A percentile compares a stretch with the other conserved stretches of the same genome.
phyloP scores from a whole-genome alignment of 2,113 vertebrate genomes.

The Nesoenas mayeri region DNA sequence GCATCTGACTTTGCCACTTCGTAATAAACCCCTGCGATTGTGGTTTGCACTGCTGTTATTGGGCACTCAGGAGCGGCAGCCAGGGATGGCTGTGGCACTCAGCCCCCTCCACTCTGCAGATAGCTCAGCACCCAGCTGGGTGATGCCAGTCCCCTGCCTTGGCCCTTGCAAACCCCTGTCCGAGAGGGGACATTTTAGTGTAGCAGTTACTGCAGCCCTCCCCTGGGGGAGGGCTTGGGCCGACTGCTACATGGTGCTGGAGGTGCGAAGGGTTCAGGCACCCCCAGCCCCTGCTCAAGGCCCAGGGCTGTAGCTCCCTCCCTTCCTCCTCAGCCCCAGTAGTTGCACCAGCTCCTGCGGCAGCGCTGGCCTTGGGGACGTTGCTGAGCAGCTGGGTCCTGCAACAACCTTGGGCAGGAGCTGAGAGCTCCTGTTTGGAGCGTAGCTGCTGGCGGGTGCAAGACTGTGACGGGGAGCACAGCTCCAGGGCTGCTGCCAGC shows the following conservation, averaged over 20 bases:
- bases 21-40: neutral
- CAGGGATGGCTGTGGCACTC: rapidly evolving
- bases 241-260: rapidly evolving
- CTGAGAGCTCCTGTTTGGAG: neutral
- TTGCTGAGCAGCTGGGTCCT: neutral
- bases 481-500: neutral
- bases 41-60: rapidly evolving
- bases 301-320: neutral
- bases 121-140: rapidly evolving
- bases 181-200: neutral
- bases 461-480: neutral
- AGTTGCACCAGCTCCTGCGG: rapidly evolving
- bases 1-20: neutral
- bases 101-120: rapidly evolving
- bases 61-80: neutral
- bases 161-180: neutral
- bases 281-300: neutral
- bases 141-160: neutral
- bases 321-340: rapidly evolving
- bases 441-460: rapidly evolving
- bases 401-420: constrained; percentile 13
- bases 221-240: neutral
- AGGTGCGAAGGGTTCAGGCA: neutral
- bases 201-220: neutral
- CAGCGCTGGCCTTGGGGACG: neutral